Evolutionary conservation across 2,113 vertebrate genomes (phyloP), one percentile per base, ranked within the genome.

Genomic region (Lipophrys pholis): DNA sequence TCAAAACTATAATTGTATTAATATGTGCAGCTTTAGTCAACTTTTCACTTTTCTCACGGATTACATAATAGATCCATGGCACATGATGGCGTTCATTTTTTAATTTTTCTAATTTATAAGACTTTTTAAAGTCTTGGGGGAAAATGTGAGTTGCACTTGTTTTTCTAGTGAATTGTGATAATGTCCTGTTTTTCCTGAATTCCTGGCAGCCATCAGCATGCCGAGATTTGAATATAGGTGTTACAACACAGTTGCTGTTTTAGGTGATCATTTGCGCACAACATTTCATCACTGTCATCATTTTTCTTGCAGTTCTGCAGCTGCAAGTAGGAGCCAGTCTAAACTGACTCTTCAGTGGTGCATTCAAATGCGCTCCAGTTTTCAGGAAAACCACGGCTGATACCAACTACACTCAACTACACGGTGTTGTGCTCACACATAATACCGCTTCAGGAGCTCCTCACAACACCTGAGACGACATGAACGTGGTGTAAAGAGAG

Each of bases 241-340:
- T 51, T 57, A 54, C 53, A 39, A 49, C 65, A 76, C 7, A 68
- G 39, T 57, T 53, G 16, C 52, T 53, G 16, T 66, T 66, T 21
- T 53, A 38, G 35, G 16, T 52, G n/a, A 76, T 70, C 51, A 59
- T 58, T 60, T 48, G 16, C 49, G 17, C n/a, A 36, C 5, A 58
- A 55, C 17, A 39, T 56, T 35, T 69, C 42, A 66, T 43, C 56
- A 12, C 56, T 41, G 59, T 61, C 51, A 53, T 57, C 41, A n/a
- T 53, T 41, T 41, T 54, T 15, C 17, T 0, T 55, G 52, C 6
- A 16, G 17, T 69, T 75, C 5, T 48, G 9, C 54, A n/a, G 45
- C 58, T 69, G 52, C 49, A 60, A 51, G 61, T 56, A 57, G 53
- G n/a, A 71, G 17, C 61, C 38, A 38, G 70, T 60, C 60, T 78